These are phyloP conservation scores for Gephyroberyx darwinii DNA, from an alignment of 2,797 vertebrate species.

Conservation along the genomic window DNA sequence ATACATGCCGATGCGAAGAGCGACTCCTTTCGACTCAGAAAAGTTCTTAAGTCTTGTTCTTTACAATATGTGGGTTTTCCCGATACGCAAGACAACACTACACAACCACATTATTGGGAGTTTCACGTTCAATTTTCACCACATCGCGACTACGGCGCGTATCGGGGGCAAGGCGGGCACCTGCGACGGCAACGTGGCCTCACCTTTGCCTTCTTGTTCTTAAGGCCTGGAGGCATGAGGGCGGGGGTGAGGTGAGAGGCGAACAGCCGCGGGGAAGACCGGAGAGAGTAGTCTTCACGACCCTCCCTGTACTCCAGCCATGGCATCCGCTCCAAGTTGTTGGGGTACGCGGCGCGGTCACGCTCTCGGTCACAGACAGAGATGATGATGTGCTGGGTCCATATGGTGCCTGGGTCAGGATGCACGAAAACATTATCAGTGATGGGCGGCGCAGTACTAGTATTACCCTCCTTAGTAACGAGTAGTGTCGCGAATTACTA, in stretches of 20 bases:
- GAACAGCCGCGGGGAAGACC: slow-evolving; percentile 68
- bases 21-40: too few species aligned
- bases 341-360: slow-evolving; percentile 23
- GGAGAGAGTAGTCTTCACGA: slow-evolving; percentile 37
- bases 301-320: slow-evolving; percentile 67
- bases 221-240: slow-evolving; percentile 68
- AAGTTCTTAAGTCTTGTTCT: too few species aligned
- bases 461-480: too few species aligned
- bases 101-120: too few species aligned
- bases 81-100: background rate
- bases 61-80: background rate
- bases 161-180: too few species aligned
- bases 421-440: background rate
- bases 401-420: slow-evolving; percentile 70
- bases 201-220: slow-evolving; percentile 68
- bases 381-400: slow-evolving; percentile 75
- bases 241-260: slow-evolving; percentile 65
- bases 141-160: too few species aligned
- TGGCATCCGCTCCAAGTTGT: slow-evolving; percentile 68
- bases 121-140: too few species aligned
- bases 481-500: too few species aligned
- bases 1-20: too few species aligned
- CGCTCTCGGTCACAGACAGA: slow-evolving; percentile 56
- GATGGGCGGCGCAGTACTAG: too few species aligned
- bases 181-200: background rate